Evolutionary conservation across 2,888 invertebrate species (phyloP), one percentile per base, ranked within the genome.

Genomic region (Nipponacmea schrenckii): DNA sequence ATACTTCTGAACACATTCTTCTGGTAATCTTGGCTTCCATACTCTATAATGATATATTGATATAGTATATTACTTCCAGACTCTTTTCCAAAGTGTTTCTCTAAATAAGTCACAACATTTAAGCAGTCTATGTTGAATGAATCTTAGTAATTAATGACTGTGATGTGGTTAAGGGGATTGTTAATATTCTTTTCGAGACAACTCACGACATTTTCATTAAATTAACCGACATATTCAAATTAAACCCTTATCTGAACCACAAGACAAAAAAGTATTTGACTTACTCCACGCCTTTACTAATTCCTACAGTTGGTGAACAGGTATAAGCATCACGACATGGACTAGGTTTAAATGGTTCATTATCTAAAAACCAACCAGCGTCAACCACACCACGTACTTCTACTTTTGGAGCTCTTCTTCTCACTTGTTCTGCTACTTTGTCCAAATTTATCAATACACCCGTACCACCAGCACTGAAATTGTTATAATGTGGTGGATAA

Each of bases 391-490:
- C 96, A 3, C 94, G 92, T 14, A 97, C 95, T 67, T 90, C 86
- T 3, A 88, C 87, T 62, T 77, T 78, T 1, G 88, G 86, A 39
- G 89, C 88, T 62, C 83, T 75, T 4, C 77, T 69, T 4, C 79
- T 92, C 62, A 97, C 90, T 72, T 93, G 90, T 72, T 93, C 92
- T 67, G 94, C 92, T 0, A 96, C 93, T 12, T 93, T 92, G 89
- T 97, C 96, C 76, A 96, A 90, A 87, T 97, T 96, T 64, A 97
- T 90, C 92, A 97, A 93, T 24, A 96, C 96, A n/a, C 97, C 97
- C 0, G 95, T 93, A 0, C 95, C 97, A 2, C 97, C 97, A 31
- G 97, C 97, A 83, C 96, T 96, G 79, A 45, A 80, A 74, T 24
- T 69, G 17, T 56, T 56, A 67, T 12, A 65, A 70, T 20, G 24